phyloP scores from a whole-genome alignment of 2,888 invertebrate species.

The Emmelina monodactyla region DNA sequence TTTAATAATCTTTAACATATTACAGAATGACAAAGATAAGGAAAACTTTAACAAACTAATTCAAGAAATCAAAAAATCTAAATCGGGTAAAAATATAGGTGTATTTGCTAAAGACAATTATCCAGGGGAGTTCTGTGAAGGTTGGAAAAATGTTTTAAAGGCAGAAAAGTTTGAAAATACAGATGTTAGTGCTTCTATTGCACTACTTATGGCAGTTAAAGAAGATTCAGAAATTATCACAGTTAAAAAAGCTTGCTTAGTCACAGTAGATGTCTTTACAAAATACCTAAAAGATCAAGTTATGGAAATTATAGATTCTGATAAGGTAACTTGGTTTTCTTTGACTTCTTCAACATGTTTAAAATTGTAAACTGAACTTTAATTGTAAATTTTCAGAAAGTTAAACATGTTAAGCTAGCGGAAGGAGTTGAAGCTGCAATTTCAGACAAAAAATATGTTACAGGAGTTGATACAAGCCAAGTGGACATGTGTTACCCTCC shows the following conservation, averaged over 20 bases:
- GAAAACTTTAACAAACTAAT: constrained; percentile 83
- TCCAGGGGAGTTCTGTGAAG: constrained; percentile 91
- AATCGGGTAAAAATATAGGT: constrained; percentile 87
- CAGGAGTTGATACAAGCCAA: constrained; percentile 86
- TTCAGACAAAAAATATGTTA: constrained; percentile 94
- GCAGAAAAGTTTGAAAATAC: constrained; percentile 82
- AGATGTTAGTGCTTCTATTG: constrained; percentile 86
- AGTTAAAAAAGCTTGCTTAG: constrained; percentile 91
- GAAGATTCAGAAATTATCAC: constrained; percentile 91
- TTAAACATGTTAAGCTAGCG: constrained; percentile 93
- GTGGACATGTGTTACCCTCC: constrained; percentile 98
- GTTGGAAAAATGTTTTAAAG: constrained; percentile 84
- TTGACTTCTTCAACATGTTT: background rate
- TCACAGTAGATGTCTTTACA: constrained; percentile 93
- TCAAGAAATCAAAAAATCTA: constrained; percentile 84
- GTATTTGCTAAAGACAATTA: constrained; percentile 94
- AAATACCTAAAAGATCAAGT: constrained; percentile 97
- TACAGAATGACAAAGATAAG: constrained; percentile 88
- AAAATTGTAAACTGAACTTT: background rate
- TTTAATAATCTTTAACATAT: constrained; percentile 14
- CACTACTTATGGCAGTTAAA: constrained; percentile 90
- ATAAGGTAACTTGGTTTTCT: constrained; percentile 69
- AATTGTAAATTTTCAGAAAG: constrained; percentile 75
- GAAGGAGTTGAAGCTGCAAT: constrained; percentile 94
- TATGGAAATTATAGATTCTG: constrained; percentile 98